These are phyloP conservation scores for Ramphastos sulfuratus DNA, from an alignment of 2,113 vertebrate genomes.

Conservation along the genomic window DNA sequence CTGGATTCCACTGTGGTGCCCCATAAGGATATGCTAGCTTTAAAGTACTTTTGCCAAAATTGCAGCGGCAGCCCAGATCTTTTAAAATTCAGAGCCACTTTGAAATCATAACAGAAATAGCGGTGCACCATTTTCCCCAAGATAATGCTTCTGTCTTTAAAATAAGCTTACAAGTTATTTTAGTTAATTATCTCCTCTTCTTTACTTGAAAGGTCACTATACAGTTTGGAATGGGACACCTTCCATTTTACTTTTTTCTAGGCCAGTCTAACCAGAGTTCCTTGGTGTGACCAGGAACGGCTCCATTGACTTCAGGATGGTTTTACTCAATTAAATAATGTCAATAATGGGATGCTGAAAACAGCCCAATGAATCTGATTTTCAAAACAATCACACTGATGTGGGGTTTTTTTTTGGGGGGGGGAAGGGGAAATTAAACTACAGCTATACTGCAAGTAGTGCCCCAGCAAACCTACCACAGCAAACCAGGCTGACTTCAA, in stretches of 20 bases:
- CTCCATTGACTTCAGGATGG: not conserved
- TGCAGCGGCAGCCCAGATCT: not conserved
- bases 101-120: conserved; percentile 26
- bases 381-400: not conserved
- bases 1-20: conserved; percentile 32
- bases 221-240: not conserved
- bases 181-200: conserved; percentile 1
- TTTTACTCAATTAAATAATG: not conserved
- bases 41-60: conserved; percentile 29
- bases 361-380: not conserved
- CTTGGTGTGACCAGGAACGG: not conserved
- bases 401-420: not conserved
- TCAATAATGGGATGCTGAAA: not conserved
- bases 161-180: conserved; percentile 1
- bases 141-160: conserved; percentile 15
- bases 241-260: not conserved
- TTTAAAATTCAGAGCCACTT: conserved; percentile 24
- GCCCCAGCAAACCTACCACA: not conserved
- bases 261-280: not conserved
- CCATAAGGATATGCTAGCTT: not conserved
- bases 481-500: not conserved
- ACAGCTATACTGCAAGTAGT: not conserved
- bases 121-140: not conserved
- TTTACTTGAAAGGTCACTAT: not conserved
- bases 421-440: too few species aligned